Percentiles rank a stretch among this genome's conserved stretches.
Evolutionary conservation across 2,888 invertebrate genomes (phyloP).

Genomic region (Athalia circularis): DNA sequence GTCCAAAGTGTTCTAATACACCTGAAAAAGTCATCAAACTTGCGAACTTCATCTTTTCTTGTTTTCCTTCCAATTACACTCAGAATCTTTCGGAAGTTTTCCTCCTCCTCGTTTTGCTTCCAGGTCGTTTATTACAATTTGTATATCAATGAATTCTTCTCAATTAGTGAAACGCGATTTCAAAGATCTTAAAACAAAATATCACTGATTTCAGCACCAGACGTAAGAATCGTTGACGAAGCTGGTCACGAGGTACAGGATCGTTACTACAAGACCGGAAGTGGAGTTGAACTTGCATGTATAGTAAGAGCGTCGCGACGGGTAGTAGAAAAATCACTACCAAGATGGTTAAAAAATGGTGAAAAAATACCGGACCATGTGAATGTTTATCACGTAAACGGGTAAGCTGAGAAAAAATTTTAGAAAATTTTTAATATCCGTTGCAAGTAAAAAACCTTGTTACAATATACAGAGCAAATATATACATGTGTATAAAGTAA

Average conservation of each 20-base stretch:
- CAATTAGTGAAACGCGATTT: too few species aligned
- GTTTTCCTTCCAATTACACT: too few species aligned
- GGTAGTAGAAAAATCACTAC: slow-evolving; percentile 53
- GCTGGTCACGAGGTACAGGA: slow-evolving; percentile 82
- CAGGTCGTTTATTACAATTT: background rate
- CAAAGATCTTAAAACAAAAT: too few species aligned
- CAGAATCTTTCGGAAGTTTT: too few species aligned
- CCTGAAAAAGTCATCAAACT: too few species aligned
- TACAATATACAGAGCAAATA: too few species aligned
- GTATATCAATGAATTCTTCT: too few species aligned
- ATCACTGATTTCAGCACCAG: slow-evolving; percentile 77
- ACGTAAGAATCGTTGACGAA: slow-evolving; percentile 83
- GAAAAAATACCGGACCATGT: slow-evolving; percentile 67
- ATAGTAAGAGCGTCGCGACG: slow-evolving; percentile 65
- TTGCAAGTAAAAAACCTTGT: background rate
- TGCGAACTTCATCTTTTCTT: too few species aligned
- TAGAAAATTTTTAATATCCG: background rate
- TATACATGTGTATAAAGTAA: too few species aligned
- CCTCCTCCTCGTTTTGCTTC: background rate
- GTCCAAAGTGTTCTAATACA: too few species aligned
- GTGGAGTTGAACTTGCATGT: slow-evolving; percentile 83
- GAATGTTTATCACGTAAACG: slow-evolving; percentile 69
- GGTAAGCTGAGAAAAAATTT: slow-evolving; percentile 59
- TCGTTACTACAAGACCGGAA: slow-evolving; percentile 85
- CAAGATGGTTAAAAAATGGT: slow-evolving; percentile 69